Conservation (phyloP, 2,113 vertebrate species). For the Cryptotis parvus region DNA sequence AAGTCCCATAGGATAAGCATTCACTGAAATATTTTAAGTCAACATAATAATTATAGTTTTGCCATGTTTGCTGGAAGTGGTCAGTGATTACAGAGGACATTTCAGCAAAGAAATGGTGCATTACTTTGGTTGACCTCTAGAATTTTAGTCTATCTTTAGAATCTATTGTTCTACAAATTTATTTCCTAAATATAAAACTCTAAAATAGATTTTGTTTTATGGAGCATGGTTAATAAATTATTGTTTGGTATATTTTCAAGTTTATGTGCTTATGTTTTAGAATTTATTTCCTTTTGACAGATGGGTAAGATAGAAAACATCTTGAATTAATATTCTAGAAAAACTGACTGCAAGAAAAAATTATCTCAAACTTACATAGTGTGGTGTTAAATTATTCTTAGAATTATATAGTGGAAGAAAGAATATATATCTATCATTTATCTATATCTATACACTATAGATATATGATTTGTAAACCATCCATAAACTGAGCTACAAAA, state of each 20-base stretch:
- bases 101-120: neutral
- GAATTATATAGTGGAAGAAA: slow-evolving; percentile 40
- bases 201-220: neutral
- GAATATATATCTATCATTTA: slow-evolving; percentile 57
- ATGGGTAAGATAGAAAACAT: slow-evolving; percentile 35
- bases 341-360: slow-evolving; percentile 30
- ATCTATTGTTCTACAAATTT: neutral
- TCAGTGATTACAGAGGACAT: neutral
- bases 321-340: slow-evolving; percentile 72
- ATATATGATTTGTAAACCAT: slow-evolving; percentile 59
- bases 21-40: neutral
- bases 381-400: slow-evolving; percentile 54
- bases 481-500: slow-evolving; percentile 56
- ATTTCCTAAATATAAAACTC: neutral
- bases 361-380: slow-evolving; percentile 38
- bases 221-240: neutral
- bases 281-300: neutral
- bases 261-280: slow-evolving; percentile 42
- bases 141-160: neutral
- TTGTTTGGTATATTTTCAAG: neutral
- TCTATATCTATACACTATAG: slow-evolving; percentile 7
- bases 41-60: neutral
- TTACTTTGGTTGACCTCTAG: neutral
- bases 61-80: neutral
- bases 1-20: neutral